Percentiles rank a stretch among this genome's conserved stretches.
These are phyloP conservation scores for Megaustenia siamemsis DNA, from an alignment of 2,888 invertebrate genomes.

Conservation along the genomic window DNA sequence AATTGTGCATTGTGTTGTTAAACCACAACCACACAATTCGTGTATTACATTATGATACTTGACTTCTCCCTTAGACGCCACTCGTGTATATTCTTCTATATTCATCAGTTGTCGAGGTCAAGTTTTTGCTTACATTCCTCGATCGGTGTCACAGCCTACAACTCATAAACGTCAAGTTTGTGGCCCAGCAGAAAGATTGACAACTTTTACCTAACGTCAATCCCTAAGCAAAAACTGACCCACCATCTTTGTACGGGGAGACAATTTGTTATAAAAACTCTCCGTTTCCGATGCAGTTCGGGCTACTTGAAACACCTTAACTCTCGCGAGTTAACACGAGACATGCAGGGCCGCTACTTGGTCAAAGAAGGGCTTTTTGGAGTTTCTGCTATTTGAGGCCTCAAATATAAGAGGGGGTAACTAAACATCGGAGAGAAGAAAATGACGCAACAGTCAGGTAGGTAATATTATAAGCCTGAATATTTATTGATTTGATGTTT, in stretches of 20 bases:
- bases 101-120: no score
- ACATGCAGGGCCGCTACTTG: background rate
- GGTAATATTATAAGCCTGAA: background rate
- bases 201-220: background rate
- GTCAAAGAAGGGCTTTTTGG: background rate
- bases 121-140: background rate
- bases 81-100: no score
- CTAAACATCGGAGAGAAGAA: background rate
- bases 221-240: background rate
- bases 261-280: slow-evolving; percentile 14
- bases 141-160: background rate
- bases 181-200: slow-evolving; percentile 12
- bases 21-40: no score
- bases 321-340: background rate
- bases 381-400: background rate
- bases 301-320: background rate
- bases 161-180: background rate
- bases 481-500: no score
- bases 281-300: background rate
- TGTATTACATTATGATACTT: no score
- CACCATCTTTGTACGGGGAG: background rate
- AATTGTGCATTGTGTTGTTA: no score
- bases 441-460: background rate
- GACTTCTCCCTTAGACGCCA: no score
- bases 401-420: background rate